Evolutionary conservation across 2,888 invertebrate species (phyloP).

Genomic region (Xestia xanthographa): DNA sequence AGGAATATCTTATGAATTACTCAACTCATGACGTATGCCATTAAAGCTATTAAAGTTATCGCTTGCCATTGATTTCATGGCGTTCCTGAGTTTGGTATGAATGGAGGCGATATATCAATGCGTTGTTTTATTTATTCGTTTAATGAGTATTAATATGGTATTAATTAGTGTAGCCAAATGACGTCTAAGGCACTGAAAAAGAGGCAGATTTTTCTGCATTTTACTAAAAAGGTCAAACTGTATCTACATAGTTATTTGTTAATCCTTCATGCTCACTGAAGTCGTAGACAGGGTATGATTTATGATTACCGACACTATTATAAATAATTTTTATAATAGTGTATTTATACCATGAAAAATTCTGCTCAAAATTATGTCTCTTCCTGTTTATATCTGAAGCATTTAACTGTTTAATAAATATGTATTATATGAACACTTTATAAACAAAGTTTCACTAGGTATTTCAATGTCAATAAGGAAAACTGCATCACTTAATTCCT

Average conservation of each 20-base stretch:
- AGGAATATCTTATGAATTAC: conserved; percentile 65
- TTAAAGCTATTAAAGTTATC: conserved; percentile 54
- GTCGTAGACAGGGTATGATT: neutral
- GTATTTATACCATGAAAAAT: conserved; percentile 1
- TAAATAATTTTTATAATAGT: too few relatives aligned
- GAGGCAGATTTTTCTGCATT: neutral
- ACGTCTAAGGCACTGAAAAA: neutral
- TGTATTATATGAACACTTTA: conserved; percentile 7
- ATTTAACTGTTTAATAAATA: conserved; percentile 25
- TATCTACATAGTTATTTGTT: neutral
- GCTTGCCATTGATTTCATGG: conserved; percentile 63
- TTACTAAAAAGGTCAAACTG: neutral
- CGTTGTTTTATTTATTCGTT: conserved; percentile 24
- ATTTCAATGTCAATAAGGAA: conserved; percentile 55
- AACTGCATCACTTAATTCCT: conserved; percentile 12
- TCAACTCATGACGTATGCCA: conserved; percentile 55
- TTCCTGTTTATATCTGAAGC: conserved; percentile 35
- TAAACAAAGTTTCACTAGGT: conserved; percentile 11
- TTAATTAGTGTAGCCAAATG: conserved; percentile 12
- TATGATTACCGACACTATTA: neutral
- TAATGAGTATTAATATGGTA: conserved; percentile 15
- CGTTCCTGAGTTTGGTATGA: conserved; percentile 50
- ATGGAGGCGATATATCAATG: conserved; percentile 48
- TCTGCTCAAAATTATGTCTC: neutral
- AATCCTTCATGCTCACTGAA: neutral